These are phyloP conservation scores for Centruroides sculpturatus DNA, from an alignment of 1,140 invertebrate species.

Conservation along the genomic window DNA sequence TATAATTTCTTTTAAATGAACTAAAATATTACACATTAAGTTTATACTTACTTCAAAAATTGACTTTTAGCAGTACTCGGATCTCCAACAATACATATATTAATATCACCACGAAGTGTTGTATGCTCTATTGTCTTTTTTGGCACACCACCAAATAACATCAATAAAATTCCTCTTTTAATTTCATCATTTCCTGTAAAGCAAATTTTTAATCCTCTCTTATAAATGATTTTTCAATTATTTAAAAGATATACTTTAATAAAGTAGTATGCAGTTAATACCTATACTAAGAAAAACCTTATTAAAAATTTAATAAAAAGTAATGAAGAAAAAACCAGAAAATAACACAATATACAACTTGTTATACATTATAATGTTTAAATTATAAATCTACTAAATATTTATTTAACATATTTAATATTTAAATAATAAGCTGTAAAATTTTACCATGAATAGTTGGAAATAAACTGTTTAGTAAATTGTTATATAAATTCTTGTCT, in stretches of 20 bases:
- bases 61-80: constrained; percentile 98
- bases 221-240: no score
- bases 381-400: no score
- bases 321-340: no score
- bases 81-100: constrained; percentile 96
- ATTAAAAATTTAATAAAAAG: no score
- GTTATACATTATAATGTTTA: no score
- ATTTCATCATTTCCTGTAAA: constrained; percentile 73
- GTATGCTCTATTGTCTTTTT: constrained; percentile 85
- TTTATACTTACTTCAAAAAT: constrained; percentile 66
- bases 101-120: constrained; percentile 83
- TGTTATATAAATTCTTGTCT: constrained; percentile 82
- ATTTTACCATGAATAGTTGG: constrained; percentile 79
- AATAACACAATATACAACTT: no score
- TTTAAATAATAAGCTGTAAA: background rate
- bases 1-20: background rate
- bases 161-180: constrained; percentile 82
- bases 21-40: background rate
- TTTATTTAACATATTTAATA: no score
- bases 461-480: constrained; percentile 84
- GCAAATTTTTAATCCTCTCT: background rate
- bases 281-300: no score
- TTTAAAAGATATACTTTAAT: no score
- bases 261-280: no score
- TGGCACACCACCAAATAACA: constrained; percentile 94